Evolutionary conservation across 2,888 invertebrate genomes (phyloP).

Genomic region (Euproctis similis): DNA sequence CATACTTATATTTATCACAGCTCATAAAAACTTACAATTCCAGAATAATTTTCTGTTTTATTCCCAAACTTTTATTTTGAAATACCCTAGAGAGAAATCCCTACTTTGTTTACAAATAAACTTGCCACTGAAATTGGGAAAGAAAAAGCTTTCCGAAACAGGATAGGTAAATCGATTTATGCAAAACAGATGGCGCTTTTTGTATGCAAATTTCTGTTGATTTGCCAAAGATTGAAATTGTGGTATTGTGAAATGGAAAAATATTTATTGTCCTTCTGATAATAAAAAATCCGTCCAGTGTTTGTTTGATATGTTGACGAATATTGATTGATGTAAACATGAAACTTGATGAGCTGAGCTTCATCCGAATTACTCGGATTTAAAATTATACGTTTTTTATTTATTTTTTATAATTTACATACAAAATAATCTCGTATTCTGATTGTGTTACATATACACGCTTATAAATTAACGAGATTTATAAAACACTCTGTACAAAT

Average conservation of each 20-base stretch:
- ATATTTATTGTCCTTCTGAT: conserved; percentile 50
- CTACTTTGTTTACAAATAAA: conserved; percentile 73
- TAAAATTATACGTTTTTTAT: too few species aligned
- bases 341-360: too few species aligned
- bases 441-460: too few species aligned
- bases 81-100: conserved; percentile 66
- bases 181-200: conserved; percentile 72
- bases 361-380: too few species aligned
- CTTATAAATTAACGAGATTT: too few species aligned
- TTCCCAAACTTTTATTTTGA: conserved; percentile 65
- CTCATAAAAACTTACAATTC: conserved; percentile 36
- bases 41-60: conserved; percentile 50
- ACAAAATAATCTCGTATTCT: too few species aligned
- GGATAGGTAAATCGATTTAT: conserved; percentile 74
- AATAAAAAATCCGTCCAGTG: too few species aligned
- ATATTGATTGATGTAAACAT: too few species aligned
- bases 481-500: too few species aligned
- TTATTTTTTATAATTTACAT: too few species aligned
- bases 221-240: conserved; percentile 71
- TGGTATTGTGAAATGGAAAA: conserved; percentile 60
- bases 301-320: too few species aligned
- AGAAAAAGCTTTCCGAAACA: conserved; percentile 68
- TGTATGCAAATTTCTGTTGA: conserved; percentile 73
- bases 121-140: conserved; percentile 67
- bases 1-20: conserved; percentile 34